Evolutionary conservation across 2,888 invertebrate species (phyloP).

Genomic region (Galerucella nymphaeae): DNA sequence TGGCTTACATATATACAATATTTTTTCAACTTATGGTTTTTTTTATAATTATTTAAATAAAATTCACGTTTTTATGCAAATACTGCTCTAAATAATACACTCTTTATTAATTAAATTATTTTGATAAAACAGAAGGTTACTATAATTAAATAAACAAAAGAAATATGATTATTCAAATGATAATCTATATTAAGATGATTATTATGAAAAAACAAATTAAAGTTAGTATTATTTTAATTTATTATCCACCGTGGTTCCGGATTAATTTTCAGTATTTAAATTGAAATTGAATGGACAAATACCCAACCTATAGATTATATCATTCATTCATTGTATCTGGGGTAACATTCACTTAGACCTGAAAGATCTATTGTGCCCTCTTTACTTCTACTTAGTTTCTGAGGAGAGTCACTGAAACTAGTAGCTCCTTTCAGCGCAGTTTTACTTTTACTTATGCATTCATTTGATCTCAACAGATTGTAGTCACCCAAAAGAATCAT

Average conservation of each 20-base stretch:
- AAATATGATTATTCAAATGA: not conserved
- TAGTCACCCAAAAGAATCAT: too few species aligned
- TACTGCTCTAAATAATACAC: slow-evolving; percentile 3
- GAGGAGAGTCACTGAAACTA: too few species aligned
- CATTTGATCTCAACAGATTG: too few species aligned
- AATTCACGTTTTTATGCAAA: not conserved
- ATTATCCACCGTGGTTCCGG: not conserved
- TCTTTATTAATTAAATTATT: not conserved
- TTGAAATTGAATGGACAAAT: too few species aligned
- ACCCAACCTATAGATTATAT: too few species aligned
- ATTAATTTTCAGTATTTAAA: not conserved
- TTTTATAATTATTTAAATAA: not conserved
- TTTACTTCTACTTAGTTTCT: too few species aligned
- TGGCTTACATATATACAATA: not conserved
- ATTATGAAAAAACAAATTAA: not conserved
- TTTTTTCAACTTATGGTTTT: not conserved
- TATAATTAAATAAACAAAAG: not conserved
- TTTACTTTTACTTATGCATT: too few species aligned
- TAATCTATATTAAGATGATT: not conserved
- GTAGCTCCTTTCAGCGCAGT: too few species aligned
- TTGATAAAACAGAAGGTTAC: slow-evolving; percentile 2
- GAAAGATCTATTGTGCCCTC: too few species aligned
- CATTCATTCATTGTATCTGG: too few species aligned
- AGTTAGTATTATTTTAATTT: not conserved
- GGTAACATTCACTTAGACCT: too few species aligned